Conservation (phyloP, 2,888 invertebrate genomes). For the Germaria angustata region DNA sequence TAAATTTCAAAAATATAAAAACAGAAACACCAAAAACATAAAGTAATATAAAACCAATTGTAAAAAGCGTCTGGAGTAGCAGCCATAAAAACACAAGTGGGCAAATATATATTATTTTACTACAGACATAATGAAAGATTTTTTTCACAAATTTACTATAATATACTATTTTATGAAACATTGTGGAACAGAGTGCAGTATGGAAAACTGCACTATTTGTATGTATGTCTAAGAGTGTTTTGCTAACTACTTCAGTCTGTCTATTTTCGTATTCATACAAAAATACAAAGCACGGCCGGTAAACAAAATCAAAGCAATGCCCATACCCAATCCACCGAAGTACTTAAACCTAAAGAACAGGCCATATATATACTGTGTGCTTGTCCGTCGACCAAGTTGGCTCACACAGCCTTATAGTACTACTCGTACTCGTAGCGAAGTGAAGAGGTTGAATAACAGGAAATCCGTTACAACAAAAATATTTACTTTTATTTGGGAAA, state of each 20-base stretch:
- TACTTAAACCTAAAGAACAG: conserved; percentile 31
- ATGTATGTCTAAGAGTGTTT: neutral
- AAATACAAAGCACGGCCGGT: conserved; percentile 25
- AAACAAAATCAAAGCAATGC: conserved; percentile 25
- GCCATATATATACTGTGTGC: neutral
- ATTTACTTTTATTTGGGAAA: conserved; percentile 6
- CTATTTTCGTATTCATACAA: conserved; percentile 1
- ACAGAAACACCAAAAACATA: neutral
- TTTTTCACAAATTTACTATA: neutral
- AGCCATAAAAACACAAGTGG: neutral
- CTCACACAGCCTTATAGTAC: conserved; percentile 8
- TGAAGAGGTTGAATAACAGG: conserved; percentile 59
- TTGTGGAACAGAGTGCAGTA: neutral
- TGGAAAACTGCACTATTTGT: neutral
- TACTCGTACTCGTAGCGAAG: too few species aligned
- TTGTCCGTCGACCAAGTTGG: conserved; percentile 12
- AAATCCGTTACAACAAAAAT: conserved; percentile 58
- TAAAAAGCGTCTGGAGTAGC: conserved; percentile 16
- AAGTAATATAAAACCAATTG: conserved; percentile 54
- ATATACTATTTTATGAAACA: conserved; percentile 13
- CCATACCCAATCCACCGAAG: neutral
- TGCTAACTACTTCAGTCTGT: neutral
- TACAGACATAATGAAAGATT: conserved; percentile 42
- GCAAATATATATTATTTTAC: conserved; percentile 46
- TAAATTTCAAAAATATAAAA: conserved; percentile 1